Conservation (phyloP, 2,888 invertebrate genomes). For the Patella caerulea region DNA sequence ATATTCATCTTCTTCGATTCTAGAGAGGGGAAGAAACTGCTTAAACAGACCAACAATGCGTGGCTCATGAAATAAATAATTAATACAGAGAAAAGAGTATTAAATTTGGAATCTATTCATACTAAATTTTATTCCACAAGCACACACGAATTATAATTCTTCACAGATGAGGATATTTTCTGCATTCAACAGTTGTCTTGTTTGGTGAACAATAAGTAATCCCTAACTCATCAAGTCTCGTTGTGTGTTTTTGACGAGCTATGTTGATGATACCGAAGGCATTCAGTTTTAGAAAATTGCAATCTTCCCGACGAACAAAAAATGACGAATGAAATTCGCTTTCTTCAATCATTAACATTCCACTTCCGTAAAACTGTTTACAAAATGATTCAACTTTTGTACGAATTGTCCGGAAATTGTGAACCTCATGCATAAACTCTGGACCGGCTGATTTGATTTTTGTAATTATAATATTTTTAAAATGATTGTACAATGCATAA, state of each 20-base stretch:
- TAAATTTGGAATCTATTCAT: too few species aligned
- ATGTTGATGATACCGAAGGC: neutral
- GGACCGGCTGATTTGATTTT: slow-evolving; percentile 25
- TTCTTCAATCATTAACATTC: neutral
- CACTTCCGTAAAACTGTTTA: neutral
- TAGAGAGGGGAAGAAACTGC: too few species aligned
- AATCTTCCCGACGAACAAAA: neutral
- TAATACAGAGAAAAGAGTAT: too few species aligned
- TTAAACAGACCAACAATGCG: too few species aligned
- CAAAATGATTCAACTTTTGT: slow-evolving; percentile 28
- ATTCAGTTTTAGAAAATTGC: neutral
- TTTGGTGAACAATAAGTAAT: neutral
- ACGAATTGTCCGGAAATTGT: slow-evolving; percentile 24
- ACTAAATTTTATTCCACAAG: too few species aligned
- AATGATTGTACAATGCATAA: slow-evolving; percentile 32
- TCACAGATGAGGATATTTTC: neutral
- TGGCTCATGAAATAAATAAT: too few species aligned
- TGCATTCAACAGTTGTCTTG: neutral
- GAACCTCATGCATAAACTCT: slow-evolving; percentile 31
- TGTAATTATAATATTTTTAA: slow-evolving; percentile 28
- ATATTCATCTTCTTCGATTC: too few species aligned
- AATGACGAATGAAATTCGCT: neutral
- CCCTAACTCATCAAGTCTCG: neutral
- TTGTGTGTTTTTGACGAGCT: neutral
- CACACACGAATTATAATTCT: too few species aligned